Evolutionary conservation across 1,140 invertebrate genomes (phyloP).

Genomic region (Drosophila insularis): DNA sequence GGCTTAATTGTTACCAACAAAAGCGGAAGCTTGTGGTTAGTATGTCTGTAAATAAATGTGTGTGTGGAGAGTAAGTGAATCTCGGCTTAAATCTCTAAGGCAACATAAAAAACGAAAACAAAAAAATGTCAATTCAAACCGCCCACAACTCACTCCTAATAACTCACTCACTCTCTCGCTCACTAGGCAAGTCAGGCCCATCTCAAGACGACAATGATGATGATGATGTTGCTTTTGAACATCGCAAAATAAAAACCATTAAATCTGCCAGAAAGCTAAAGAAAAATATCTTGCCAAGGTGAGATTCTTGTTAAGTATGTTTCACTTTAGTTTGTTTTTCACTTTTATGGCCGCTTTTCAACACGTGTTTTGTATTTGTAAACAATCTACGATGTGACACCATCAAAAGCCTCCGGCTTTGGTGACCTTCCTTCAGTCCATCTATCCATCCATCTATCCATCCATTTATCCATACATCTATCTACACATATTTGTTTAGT

Average conservation of each 20-base stretch:
- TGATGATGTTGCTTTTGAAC: conserved; percentile 18
- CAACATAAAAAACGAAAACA: background rate
- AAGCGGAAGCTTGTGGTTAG: conserved; percentile 67
- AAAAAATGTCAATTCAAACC: conserved; percentile 45
- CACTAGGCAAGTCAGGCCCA: conserved; percentile 56
- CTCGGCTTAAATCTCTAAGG: conserved; percentile 25
- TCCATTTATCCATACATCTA: background rate
- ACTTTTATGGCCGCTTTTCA: conserved; percentile 53
- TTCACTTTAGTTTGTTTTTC: conserved; percentile 33
- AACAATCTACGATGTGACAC: conserved; percentile 65
- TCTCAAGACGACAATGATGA: conserved; percentile 20
- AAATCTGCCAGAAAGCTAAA: conserved; percentile 31
- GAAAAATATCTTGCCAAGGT: conserved; percentile 47
- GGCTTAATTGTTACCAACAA: conserved; percentile 71
- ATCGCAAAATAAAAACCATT: conserved; percentile 53
- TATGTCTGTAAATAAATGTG: background rate
- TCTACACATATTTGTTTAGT: conserved; percentile 40
- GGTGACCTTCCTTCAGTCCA: conserved; percentile 34
- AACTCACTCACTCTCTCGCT: no score
- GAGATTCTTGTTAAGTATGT: conserved; percentile 44
- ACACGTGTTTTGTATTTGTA: conserved; percentile 75
- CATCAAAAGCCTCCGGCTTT: conserved; percentile 29
- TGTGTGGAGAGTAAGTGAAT: conserved; percentile 27
- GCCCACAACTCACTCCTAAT: conserved; percentile 40
- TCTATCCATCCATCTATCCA: background rate